Evolutionary conservation across 2,888 invertebrate genomes (phyloP).

Genomic region (Dasypogon diadema): DNA sequence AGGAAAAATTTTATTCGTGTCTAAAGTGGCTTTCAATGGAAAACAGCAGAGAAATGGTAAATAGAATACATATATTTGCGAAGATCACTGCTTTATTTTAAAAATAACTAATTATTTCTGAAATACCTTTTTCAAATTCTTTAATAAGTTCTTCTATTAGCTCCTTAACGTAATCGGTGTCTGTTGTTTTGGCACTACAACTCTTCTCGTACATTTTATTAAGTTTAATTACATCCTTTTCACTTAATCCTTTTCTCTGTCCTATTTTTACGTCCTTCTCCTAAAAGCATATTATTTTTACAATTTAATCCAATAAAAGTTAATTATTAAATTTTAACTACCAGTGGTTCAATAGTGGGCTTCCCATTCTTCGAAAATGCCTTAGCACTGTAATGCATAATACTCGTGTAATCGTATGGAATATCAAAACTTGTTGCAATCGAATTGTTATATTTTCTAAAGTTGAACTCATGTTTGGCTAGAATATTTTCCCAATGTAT

Average conservation of each 20-base stretch:
- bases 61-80: too few species aligned
- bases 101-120: background rate
- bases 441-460: constrained; percentile 76
- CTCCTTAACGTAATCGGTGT: background rate
- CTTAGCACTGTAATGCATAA: constrained; percentile 78
- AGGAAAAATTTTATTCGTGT: too few species aligned
- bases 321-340: constrained; percentile 56
- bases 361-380: constrained; percentile 79
- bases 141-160: background rate
- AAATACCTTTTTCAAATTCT: background rate
- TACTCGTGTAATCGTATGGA: constrained; percentile 78
- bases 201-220: constrained; percentile 70
- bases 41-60: too few species aligned
- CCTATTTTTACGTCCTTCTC: constrained; percentile 69
- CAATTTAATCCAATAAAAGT: background rate
- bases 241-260: constrained; percentile 71
- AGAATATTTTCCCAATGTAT: constrained; percentile 79
- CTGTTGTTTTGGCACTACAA: constrained; percentile 59
- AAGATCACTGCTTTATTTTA: too few species aligned
- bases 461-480: constrained; percentile 71
- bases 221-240: constrained; percentile 70
- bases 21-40: too few species aligned
- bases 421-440: constrained; percentile 76
- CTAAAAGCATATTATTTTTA: too few species aligned
- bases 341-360: constrained; percentile 75